Conservation (phyloP, 2,888 invertebrate genomes). For the Dione juno region DNA sequence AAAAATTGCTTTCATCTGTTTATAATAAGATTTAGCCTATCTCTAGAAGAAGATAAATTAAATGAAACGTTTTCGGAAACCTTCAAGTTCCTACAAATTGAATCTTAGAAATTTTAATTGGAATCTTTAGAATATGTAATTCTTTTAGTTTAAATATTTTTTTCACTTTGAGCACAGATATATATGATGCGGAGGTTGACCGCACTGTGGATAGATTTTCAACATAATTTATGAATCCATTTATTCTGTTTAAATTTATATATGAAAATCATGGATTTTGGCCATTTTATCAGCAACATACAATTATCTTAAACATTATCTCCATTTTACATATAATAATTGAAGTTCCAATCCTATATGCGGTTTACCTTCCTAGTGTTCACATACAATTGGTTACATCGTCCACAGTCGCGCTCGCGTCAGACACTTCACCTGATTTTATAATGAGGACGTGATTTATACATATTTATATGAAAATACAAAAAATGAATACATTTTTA, state of each 20-base stretch:
- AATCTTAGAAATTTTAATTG: too few relatives aligned
- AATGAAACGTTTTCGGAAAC: too few relatives aligned
- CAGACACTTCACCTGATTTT: not conserved
- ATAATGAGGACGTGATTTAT: conserved; percentile 37
- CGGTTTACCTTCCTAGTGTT: not conserved
- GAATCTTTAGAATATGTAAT: not conserved
- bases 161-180: not conserved
- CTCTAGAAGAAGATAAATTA: too few relatives aligned
- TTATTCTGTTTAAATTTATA: too few relatives aligned
- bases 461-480: conserved; percentile 27
- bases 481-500: conserved; percentile 22
- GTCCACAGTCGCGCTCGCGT: not conserved
- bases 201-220: not conserved
- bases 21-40: too few relatives aligned
- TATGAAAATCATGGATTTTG: too few relatives aligned
- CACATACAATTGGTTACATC: too few relatives aligned
- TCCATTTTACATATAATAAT: too few relatives aligned
- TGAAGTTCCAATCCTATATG: not conserved
- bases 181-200: too few relatives aligned
- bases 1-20: too few relatives aligned
- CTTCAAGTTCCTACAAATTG: too few relatives aligned
- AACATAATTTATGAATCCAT: too few relatives aligned
- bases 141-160: not conserved
- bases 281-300: not conserved
- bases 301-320: not conserved